Evolutionary conservation across 1,140 invertebrate genomes (phyloP).

Genomic region (Araneus ventricosus): DNA sequence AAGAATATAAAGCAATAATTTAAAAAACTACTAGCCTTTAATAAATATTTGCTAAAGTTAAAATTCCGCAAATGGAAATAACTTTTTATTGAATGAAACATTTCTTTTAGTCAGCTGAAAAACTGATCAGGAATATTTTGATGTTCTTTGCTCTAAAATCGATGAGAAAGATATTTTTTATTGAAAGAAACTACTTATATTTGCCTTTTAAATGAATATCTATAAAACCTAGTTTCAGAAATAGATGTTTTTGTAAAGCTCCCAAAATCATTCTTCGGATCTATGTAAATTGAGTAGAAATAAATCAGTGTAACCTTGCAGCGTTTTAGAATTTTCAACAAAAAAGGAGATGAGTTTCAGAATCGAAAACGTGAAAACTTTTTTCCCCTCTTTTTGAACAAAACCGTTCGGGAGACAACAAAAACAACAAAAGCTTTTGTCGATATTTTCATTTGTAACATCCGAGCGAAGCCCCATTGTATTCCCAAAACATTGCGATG

Average conservation of each 20-base stretch:
- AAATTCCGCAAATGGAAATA: not conserved
- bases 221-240: not conserved
- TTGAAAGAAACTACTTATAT: not conserved
- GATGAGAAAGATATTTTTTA: not conserved
- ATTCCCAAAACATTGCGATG: slow-evolving; percentile 22
- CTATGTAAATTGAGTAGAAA: slow-evolving; percentile 52
- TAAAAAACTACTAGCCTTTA: too few relatives aligned
- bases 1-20: too few relatives aligned
- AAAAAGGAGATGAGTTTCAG: slow-evolving; percentile 4
- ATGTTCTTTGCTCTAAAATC: not conserved
- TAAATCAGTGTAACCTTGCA: slow-evolving; percentile 14
- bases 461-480: not conserved
- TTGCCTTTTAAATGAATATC: slow-evolving; percentile 38
- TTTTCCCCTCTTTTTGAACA: not conserved
- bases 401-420: not conserved
- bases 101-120: not conserved
- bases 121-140: not conserved
- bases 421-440: not conserved
- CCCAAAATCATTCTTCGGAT: slow-evolving; percentile 22
- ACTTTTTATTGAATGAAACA: not conserved
- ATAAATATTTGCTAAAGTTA: too few relatives aligned
- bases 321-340: not conserved
- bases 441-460: slow-evolving; percentile 24
- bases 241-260: not conserved
- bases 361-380: not conserved